A percentile compares a stretch with the other conserved stretches of the same genome.
These are phyloP conservation scores for Dinoponera quadriceps DNA, from an alignment of 1,140 invertebrate genomes.

Conservation along the genomic window DNA sequence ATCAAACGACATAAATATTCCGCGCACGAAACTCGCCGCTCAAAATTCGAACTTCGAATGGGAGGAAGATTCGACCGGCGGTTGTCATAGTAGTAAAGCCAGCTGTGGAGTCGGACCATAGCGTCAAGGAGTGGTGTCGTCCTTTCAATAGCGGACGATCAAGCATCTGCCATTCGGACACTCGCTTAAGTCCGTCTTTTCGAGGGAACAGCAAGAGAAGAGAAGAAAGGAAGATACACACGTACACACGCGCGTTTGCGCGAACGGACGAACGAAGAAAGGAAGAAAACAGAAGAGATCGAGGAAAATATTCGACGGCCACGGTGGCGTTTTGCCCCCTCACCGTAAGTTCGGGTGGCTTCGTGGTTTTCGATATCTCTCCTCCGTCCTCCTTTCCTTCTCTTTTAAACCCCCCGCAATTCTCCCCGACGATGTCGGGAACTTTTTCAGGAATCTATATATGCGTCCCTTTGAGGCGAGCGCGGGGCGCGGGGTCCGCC, in stretches of 20 bases:
- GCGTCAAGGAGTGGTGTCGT: slow-evolving; percentile 55
- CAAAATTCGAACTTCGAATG: slow-evolving; percentile 3
- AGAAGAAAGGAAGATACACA: slow-evolving; percentile 22
- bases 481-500: slow-evolving; percentile 12
- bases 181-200: slow-evolving; percentile 55
- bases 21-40: not conserved
- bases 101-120: slow-evolving; percentile 72
- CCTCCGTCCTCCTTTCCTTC: slow-evolving; percentile 49
- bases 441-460: slow-evolving; percentile 69
- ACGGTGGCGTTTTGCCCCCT: slow-evolving; percentile 5
- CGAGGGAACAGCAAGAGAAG: slow-evolving; percentile 31
- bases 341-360: slow-evolving; percentile 27
- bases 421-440: slow-evolving; percentile 23
- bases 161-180: slow-evolving; percentile 24
- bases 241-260: not conserved
- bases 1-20: not conserved
- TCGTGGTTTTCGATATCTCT: slow-evolving; percentile 57
- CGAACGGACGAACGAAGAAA: not conserved
- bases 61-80: slow-evolving; percentile 9
- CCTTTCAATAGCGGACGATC: slow-evolving; percentile 52
- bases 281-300: slow-evolving; percentile 31
- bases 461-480: slow-evolving; percentile 49
- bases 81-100: slow-evolving; percentile 73
- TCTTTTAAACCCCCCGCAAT: slow-evolving; percentile 40
- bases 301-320: slow-evolving; percentile 68